Percentiles rank a stretch among this genome's conserved stretches.
Conservation (phyloP, 2,888 invertebrate species). For the Villa cingulata region DNA sequence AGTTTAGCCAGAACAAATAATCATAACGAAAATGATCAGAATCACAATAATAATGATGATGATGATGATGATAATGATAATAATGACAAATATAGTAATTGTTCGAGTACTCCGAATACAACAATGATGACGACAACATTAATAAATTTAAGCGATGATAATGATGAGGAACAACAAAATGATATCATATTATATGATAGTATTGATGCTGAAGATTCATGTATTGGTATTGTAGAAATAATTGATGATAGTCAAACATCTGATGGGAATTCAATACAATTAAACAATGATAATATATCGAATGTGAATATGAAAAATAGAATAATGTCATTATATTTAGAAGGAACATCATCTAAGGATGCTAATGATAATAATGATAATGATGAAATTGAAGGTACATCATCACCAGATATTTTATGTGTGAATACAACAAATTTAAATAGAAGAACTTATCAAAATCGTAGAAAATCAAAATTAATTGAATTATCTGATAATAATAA, state of each 20-base stretch:
- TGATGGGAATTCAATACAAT: neutral
- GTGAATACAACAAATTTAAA: conserved; percentile 6
- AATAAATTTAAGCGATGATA: too few species aligned
- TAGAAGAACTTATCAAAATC: conserved; percentile 11
- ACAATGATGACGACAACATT: too few species aligned
- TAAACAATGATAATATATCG: neutral
- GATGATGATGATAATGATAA: too few species aligned
- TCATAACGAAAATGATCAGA: too few species aligned
- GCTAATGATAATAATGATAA: too few species aligned
- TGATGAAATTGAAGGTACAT: neutral
- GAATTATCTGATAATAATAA: neutral
- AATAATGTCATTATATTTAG: too few species aligned
- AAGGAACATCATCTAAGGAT: too few species aligned
- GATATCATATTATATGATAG: neutral
- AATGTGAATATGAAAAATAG: too few species aligned
- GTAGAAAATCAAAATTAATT: conserved; percentile 4
- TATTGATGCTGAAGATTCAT: neutral
- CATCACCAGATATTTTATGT: conserved; percentile 11
- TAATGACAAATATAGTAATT: too few species aligned
- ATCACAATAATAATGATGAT: neutral
- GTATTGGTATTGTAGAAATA: neutral
- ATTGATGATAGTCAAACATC: neutral
- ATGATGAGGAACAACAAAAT: too few species aligned
- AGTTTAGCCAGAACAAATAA: too few species aligned
- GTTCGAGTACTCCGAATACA: too few species aligned